These are phyloP conservation scores for Anadara kagoshimensis DNA, from an alignment of 1,140 invertebrate genomes.

Conservation along the genomic window DNA sequence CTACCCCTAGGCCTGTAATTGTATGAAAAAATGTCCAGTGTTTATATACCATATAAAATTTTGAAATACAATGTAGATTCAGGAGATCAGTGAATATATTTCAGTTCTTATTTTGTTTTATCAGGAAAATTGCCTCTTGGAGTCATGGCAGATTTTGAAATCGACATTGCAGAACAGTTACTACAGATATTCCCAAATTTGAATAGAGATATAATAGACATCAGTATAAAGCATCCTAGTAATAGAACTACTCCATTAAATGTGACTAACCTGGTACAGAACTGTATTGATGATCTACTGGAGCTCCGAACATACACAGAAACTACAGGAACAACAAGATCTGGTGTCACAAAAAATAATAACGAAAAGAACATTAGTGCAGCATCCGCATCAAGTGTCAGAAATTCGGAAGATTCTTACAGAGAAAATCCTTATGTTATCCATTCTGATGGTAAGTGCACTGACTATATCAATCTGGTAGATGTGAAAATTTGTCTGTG, in stretches of 20 bases:
- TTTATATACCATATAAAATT: too few relatives aligned
- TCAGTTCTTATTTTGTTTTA: too few relatives aligned
- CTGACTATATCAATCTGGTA: too few relatives aligned
- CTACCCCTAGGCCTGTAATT: too few relatives aligned
- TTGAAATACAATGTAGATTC: too few relatives aligned
- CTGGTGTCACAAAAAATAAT: not conserved
- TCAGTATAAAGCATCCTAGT: constrained; percentile 36
- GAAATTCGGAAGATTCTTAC: not conserved
- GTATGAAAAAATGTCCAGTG: too few relatives aligned
- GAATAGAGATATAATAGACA: constrained; percentile 22
- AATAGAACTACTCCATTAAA: constrained; percentile 14
- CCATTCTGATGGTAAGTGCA: constrained; percentile 8
- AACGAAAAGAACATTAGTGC: too few relatives aligned
- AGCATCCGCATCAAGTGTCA: too few relatives aligned
- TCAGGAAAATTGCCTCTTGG: too few relatives aligned
- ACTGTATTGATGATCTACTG: constrained; percentile 40
- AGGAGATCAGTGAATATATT: too few relatives aligned
- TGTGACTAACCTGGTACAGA: constrained; percentile 7
- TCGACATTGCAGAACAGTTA: constrained; percentile 14
- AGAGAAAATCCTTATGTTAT: not conserved
- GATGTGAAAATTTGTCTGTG: too few relatives aligned
- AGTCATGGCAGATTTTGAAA: constrained; percentile 16
- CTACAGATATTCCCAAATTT: constrained; percentile 36
- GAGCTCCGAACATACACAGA: constrained; percentile 29
- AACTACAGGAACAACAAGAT: not conserved